These are phyloP conservation scores for Callospermophilus lateralis DNA, from an alignment of 2,113 vertebrate genomes.

Conservation along the genomic window DNA sequence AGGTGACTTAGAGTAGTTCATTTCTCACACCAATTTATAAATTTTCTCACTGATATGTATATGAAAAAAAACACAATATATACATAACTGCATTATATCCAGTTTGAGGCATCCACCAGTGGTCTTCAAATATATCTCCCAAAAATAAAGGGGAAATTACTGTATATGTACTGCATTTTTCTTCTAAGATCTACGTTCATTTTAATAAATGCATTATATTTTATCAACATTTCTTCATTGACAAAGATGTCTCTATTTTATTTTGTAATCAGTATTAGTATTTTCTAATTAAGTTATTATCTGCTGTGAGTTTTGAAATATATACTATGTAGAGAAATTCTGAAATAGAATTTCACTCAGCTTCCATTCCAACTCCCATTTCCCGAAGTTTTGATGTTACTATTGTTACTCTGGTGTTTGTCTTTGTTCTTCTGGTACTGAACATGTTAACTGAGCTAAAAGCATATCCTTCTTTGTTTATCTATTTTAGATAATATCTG, in stretches of 20 bases:
- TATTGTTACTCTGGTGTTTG: neutral
- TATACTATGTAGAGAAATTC: neutral
- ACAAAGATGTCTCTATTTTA: neutral
- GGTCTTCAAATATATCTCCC: neutral
- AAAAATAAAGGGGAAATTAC: neutral
- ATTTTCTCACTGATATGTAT: neutral
- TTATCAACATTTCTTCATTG: conserved; percentile 28
- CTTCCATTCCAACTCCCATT: neutral
- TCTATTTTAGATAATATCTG: neutral
- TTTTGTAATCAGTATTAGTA: neutral
- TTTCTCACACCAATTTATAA: neutral
- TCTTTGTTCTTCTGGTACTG: neutral
- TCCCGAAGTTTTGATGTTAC: too few species aligned
- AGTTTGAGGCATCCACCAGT: neutral
- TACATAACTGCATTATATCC: neutral
- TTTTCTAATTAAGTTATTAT: neutral
- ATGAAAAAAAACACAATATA: neutral
- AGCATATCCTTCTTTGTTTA: neutral
- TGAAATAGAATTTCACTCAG: neutral
- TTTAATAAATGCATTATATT: neutral
- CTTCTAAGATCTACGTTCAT: neutral
- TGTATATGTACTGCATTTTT: neutral
- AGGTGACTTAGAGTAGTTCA: neutral
- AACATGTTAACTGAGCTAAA: neutral
- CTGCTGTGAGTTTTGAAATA: neutral